Evolutionary conservation across 2,113 vertebrate genomes (phyloP), one percentile per base, ranked within the genome.

Genomic region (Dipodomys ordii): DNA sequence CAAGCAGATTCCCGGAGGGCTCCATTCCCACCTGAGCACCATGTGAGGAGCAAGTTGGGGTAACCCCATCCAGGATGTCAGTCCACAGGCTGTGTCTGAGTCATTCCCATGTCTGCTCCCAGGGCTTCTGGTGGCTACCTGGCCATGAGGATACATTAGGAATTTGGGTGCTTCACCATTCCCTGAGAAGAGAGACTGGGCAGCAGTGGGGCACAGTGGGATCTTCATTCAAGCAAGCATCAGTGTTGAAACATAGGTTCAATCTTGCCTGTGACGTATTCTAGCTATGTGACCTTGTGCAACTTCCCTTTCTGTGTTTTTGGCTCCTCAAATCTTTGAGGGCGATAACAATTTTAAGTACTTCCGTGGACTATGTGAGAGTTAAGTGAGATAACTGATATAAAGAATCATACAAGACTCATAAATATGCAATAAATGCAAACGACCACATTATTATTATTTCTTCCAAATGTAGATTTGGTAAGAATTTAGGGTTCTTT

Each of bases 361-460:
- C 5, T 1, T 92, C 71, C 22, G 4, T 39, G 44, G 49, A 60
- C 35, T 49, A 6, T 69, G 10, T 25, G 57, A 83, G 39, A 72
- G 76, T 65, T 32, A 72, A 64, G 20, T 35, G 32, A 92, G 57
- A 35, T 39, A 18, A 81, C 0, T 35, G 62, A 44, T 82, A n/a
- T 35, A 28, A 73, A 76, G 57, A 67, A 30, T 76, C 57, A 6
- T 3, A 4, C 1, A 16, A 6, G 32, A 28, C 20, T 11, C 35
- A 35, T 11, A 53, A 44, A 62, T 49, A 22, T 18, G 77, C 67
- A 88, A 62, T 23, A 74, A 85, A 83, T 1, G 5, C 11, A 44
- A 95, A 57, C 44, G 83, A 19, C 64, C 65, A 23, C 80, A 87
- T 62, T 46, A 32, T 74, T 82, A 32, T 74, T 74, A 57, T 69